Conservation (phyloP, 2,797 vertebrate species). For the Pipistrellus pygmaeus region DNA sequence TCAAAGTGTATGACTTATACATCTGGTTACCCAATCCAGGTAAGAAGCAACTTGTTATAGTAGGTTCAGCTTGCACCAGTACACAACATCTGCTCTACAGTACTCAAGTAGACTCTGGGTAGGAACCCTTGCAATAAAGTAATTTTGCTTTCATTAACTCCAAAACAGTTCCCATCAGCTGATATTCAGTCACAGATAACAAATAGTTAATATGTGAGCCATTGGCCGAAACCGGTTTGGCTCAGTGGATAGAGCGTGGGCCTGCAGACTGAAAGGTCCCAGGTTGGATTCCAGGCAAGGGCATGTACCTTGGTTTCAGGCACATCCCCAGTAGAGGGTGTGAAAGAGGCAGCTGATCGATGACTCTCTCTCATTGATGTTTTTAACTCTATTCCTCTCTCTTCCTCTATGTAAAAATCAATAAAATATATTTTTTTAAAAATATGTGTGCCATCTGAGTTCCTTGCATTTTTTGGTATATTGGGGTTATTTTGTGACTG, state of each 20-base stretch:
- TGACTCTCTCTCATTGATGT: too few species aligned
- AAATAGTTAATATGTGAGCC: slow-evolving; percentile 57
- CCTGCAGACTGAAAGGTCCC: too few species aligned
- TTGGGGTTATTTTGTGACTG: neutral
- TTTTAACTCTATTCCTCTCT: too few species aligned
- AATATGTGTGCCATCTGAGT: slow-evolving; percentile 55
- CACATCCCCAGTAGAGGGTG: too few species aligned
- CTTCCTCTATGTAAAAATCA: too few species aligned
- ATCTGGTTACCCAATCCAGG: slow-evolving; percentile 66
- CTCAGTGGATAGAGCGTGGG: too few species aligned
- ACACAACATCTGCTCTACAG: slow-evolving; percentile 15
- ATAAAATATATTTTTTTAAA: too few species aligned
- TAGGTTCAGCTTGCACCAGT: slow-evolving; percentile 70
- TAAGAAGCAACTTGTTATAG: slow-evolving; percentile 67
- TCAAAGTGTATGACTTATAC: slow-evolving; percentile 52
- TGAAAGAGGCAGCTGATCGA: too few species aligned
- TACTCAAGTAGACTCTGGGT: slow-evolving; percentile 31
- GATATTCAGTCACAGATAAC: slow-evolving; percentile 72
- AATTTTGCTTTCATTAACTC: slow-evolving; percentile 76
- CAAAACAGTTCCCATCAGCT: neutral
- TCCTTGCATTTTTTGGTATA: neutral
- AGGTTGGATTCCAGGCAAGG: too few species aligned
- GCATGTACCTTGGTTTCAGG: too few species aligned
- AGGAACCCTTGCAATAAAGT: slow-evolving; percentile 68
- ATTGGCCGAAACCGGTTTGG: too few species aligned